Percentiles rank a stretch among this genome's conserved stretches.
Evolutionary conservation across 2,797 vertebrate species (phyloP).

Genomic region (Lepilemur septentrionalis): DNA sequence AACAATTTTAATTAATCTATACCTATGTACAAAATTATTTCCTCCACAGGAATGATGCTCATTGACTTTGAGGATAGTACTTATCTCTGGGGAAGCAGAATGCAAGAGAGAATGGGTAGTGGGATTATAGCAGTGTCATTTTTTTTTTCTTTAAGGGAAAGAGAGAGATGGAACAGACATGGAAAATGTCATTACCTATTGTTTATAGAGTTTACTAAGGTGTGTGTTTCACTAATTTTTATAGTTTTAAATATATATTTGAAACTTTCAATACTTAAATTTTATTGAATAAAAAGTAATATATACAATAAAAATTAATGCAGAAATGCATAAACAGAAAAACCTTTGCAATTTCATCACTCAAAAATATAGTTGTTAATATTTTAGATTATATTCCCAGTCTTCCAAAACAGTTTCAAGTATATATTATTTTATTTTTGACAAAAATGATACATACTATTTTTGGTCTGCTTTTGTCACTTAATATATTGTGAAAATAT

Average conservation of each 20-base stretch:
- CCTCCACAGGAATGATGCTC: background rate
- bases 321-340: background rate
- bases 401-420: background rate
- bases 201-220: background rate
- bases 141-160: background rate
- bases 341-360: background rate
- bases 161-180: background rate
- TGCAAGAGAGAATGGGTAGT: background rate
- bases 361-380: background rate
- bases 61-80: background rate
- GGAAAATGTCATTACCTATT: background rate
- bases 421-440: background rate
- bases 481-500: background rate
- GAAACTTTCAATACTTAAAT: background rate
- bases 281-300: background rate
- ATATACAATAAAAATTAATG: background rate
- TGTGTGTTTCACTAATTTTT: background rate
- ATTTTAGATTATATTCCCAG: background rate
- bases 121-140: background rate
- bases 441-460: background rate
- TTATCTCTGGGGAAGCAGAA: background rate
- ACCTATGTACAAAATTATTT: background rate
- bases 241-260: background rate
- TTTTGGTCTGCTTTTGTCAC: background rate
- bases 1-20: background rate